Base-by-base conservation (phyloP, 2,888 invertebrate species). In the Baccha elongata region DNA sequence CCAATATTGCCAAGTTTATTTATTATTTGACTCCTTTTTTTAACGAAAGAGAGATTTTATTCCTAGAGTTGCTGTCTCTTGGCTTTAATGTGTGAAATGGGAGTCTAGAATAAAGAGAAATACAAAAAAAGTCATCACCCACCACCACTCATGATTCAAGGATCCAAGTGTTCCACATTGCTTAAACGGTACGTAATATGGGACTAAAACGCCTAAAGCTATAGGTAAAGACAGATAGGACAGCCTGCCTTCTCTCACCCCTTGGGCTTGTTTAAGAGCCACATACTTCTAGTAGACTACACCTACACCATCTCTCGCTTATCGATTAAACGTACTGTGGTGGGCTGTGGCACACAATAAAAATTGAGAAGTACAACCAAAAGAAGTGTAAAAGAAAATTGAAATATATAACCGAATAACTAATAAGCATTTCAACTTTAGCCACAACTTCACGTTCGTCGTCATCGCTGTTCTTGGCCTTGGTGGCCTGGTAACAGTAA, bases 261-360 rank as follows among this genome's bases (percentile, higher is more conserved):
- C 52, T n/a, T n/a, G 48, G 19, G 62, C 60, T n/a, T 71, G 32
- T 65, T 75, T 71, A 60, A 75, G 65, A 21, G 21, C 55, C 58
- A 37, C n/a, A 64, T 64, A 42, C 29, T 52, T 44, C 69, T 64
- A 7, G 29, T 8, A 53, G 69, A 80, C 64, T 73, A 80, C 74
- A 74, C n/a, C n/a, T n/a, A n/a, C n/a, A n/a, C 44, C 69, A 58
- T 40, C 23, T 23, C 40, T 75, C 21, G 44, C 67, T 83, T 78
- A 78, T 83, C 83, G 83, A 83, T 83, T 78, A 73, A 83, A 83
- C 78, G 72, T 73, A n/a, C n/a, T n/a, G n/a, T n/a, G n/a, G n/a
- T n/a, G n/a, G n/a, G 76, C 72, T 78, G 26, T 64, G 68, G 73
- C 44, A 55, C 42, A 73, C 83, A 83, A 78, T 78, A 68, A 83